Conservation (phyloP, 2,113 vertebrate species). For the Stegastes partitus region DNA sequence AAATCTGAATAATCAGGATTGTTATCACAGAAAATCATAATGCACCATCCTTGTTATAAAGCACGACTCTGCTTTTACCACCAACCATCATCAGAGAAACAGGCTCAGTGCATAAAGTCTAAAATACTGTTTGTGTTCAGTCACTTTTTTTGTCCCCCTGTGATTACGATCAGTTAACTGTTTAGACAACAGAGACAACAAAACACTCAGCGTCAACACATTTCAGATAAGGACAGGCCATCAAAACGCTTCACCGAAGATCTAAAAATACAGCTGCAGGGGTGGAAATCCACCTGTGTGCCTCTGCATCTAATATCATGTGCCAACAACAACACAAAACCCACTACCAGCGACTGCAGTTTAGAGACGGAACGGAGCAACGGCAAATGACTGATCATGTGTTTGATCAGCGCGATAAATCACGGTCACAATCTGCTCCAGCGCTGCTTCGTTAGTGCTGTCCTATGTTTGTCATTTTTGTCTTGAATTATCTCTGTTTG, state of each 20-base stretch:
- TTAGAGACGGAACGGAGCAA: not conserved
- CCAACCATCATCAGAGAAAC: no score
- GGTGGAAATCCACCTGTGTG: slow-evolving; percentile 51
- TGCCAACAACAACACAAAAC: slow-evolving; percentile 42
- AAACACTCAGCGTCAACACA: not conserved
- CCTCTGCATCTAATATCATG: slow-evolving; percentile 45
- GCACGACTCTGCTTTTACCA: no score
- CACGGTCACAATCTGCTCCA: not conserved
- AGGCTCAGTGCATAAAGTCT: no score
- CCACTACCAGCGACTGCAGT: slow-evolving; percentile 21
- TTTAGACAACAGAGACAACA: slow-evolving; percentile 26
- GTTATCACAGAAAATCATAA: no score
- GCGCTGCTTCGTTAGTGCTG: not conserved
- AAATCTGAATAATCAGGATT: no score
- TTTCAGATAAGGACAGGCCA: slow-evolving; percentile 22
- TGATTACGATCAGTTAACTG: slow-evolving; percentile 9
- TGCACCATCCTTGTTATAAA: no score
- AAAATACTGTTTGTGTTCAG: no score
- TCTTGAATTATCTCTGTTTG: no score
- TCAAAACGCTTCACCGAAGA: slow-evolving; percentile 38
- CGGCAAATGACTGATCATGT: not conserved
- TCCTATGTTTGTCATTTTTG: no score
- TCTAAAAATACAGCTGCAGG: slow-evolving; percentile 58
- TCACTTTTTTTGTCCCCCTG: not conserved
- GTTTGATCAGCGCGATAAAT: not conserved